Percentiles rank a stretch among this genome's conserved stretches.
Conservation (phyloP, 1,140 invertebrate genomes). For the Neodiprion lecontei region DNA sequence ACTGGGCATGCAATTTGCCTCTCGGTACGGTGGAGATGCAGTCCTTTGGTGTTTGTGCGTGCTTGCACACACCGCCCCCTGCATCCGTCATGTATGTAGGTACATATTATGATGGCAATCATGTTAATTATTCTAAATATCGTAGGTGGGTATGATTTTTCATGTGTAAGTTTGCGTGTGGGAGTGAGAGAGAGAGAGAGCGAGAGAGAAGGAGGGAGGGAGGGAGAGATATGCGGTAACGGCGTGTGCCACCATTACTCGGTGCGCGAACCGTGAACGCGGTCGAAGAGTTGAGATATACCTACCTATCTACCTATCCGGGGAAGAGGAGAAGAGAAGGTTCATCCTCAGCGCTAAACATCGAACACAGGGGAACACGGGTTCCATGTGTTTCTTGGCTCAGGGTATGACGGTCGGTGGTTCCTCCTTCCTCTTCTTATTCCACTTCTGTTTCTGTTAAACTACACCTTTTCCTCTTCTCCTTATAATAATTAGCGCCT, state of each 20-base stretch:
- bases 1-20: too few relatives aligned
- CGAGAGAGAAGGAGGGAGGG: conserved; percentile 19
- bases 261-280: conserved; percentile 58
- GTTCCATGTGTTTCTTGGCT: too few relatives aligned
- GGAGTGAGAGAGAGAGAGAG: conserved; percentile 24
- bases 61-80: neutral
- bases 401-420: too few relatives aligned
- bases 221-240: conserved; percentile 40
- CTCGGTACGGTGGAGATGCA: too few relatives aligned
- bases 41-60: too few relatives aligned
- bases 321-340: conserved; percentile 9
- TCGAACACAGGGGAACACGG: too few relatives aligned
- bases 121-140: conserved; percentile 60
- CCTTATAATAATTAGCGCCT: conserved; percentile 40
- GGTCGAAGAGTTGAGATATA: conserved; percentile 33
- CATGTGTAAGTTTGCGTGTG: conserved; percentile 24
- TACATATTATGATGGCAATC: conserved; percentile 57
- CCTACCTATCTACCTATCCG: conserved; percentile 17
- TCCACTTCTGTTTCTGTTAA: conserved; percentile 6
- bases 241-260: conserved; percentile 58
- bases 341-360: neutral
- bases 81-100: neutral
- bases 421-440: too few relatives aligned
- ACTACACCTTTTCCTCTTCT: conserved; percentile 8
- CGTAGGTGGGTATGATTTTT: neutral